Base-by-base conservation (phyloP, 2,888 invertebrate species). In the Thelaira solivaga region DNA sequence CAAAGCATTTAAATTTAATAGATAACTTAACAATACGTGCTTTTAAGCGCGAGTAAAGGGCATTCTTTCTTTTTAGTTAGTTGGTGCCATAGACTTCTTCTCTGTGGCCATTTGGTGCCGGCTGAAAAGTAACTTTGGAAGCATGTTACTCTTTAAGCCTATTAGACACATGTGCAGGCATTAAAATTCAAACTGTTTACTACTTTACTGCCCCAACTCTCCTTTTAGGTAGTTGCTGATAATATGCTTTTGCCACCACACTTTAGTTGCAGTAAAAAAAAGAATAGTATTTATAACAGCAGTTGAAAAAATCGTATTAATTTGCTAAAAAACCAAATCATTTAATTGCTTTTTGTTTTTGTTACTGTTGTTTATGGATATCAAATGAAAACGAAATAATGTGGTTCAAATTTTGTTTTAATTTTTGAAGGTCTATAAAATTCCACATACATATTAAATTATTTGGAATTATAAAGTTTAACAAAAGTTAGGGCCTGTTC, bases 1-100 rank as follows among this genome's bases (percentile, higher is more conserved):
- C 24, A 74, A 67, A 78, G 55, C 62, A 74, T 78, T 78, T 78
- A 61, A 74, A 78, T 78, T 78, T 78, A 78, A 74, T 49, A 78
- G 74, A 78, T 74, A 74, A 71, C 53, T 59, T 55, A 62, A 67
- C 72, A 55, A 26, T 26, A 8, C 11, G 5, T 11, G 13, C 31
- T 18, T 18, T n/a, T 22, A 13, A 31, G 10, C 18, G n/a, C 34
- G 18, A n/a, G n/a, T 10, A 59, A 59, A 69, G 59, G 49, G 59
- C 22, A 31, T 34, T 36, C n/a, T n/a, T 39, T 6, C 16, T 16
- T 13, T 39, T 16, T 13, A 10, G 13, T 13, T n/a, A 4, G 2
- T 41, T 29, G 7, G 26, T 39, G 57, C 39, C 11, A 47, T 29
- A 49, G 29, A 7, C 22, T 47, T 39, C 47, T 55, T 45, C 13